Evolutionary conservation across 2,797 vertebrate genomes (phyloP).

Genomic region (Champsocephalus gunnari): DNA sequence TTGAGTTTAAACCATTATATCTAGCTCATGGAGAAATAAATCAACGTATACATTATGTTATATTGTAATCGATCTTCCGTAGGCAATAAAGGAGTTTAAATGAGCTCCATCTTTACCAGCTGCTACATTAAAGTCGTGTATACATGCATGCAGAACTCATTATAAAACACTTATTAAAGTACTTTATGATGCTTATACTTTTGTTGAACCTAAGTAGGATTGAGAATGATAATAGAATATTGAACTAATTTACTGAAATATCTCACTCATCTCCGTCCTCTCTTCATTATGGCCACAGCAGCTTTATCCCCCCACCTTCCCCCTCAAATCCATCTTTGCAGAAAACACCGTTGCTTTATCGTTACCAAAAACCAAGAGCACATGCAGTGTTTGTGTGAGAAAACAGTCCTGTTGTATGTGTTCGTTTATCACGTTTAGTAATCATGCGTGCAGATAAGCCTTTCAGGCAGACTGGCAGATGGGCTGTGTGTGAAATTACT

Average conservation of each 20-base stretch:
- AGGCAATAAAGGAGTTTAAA: neutral
- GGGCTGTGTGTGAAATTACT: slow-evolving; percentile 68
- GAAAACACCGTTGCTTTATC: neutral
- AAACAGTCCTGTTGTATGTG: slow-evolving; percentile 32
- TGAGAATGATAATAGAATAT: too few species aligned
- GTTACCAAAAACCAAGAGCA: neutral
- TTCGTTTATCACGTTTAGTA: slow-evolving; percentile 67
- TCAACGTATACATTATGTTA: neutral
- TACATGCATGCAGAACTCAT: neutral
- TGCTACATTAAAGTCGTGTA: neutral
- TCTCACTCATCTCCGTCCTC: neutral
- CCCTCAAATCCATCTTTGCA: neutral
- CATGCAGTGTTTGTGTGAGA: slow-evolving; percentile 15
- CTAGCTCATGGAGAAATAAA: neutral
- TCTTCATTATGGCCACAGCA: slow-evolving; percentile 22
- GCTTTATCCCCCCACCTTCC: neutral
- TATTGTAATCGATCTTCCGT: neutral
- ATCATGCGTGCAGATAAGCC: slow-evolving; percentile 66
- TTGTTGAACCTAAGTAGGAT: neutral
- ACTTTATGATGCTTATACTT: neutral
- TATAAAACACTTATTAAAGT: too few species aligned
- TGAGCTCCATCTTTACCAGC: neutral
- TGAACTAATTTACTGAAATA: too few species aligned
- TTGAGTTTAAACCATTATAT: slow-evolving; percentile 15
- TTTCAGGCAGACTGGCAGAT: slow-evolving; percentile 69